Base-by-base conservation (phyloP, 2,113 vertebrate species). In the Leptobrachium leishanense region DNA sequence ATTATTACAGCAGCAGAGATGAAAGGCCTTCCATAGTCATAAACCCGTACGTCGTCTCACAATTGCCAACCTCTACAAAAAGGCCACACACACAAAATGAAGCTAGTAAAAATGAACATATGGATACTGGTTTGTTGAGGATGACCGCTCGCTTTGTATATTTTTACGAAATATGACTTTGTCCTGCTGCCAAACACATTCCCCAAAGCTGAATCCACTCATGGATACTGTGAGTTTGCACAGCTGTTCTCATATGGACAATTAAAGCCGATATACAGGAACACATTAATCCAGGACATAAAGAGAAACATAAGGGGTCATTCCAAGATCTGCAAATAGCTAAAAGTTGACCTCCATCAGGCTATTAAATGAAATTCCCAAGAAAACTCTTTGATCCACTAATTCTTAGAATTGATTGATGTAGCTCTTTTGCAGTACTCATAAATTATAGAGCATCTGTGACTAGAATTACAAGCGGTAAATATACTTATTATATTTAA, bases 401-500 rank as follows among this genome's bases (percentile, higher is more conserved):
- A 67, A 80, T 80, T 67, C 71, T 66, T 64, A 44, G 63, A 73
- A 80, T 80, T 63, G 63, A 80, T 80, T 80, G 70, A 80, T 80
- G 59, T 67, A 67, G 46, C 68, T 74, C 71, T 67, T 67, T 11
- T 59, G 62, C 50, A 59, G 43, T 67, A 59, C 70, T 73, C 70
- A 74, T 73, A 50, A 55, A 68, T 74, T 80, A 74, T 66, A 43
- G 70, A 70, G 67, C 31, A 63, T 77, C 68, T 77, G 67, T 70
- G 67, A 70, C 76, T 77, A 43, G 67, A 77, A 77, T 77, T 42
- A 41, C 54, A 62, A 77, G 70, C 41, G n/a, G 68, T 62, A 65
- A n/a, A 50, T 50, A 50, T 4, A 40, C 64, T 15, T 20, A 55
- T 55, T 59, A 11, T 69, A 12, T 59, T 43, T 9, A 13, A 62